Base-by-base conservation (phyloP, 2,113 vertebrate genomes). In the Prochilodus magdalenae region DNA sequence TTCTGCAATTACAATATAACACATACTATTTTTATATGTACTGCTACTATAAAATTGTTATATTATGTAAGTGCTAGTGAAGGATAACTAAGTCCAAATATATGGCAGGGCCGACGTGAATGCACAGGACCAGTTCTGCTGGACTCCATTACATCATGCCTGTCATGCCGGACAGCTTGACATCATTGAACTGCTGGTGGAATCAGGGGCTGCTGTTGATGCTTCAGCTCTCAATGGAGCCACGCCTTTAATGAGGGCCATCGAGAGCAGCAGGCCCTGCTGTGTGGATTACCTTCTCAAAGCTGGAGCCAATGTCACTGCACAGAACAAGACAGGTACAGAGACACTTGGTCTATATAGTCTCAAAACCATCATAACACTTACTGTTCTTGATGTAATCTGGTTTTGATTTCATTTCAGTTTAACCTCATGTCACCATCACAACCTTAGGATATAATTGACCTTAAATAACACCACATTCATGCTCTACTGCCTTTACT, bases 71-170 rank as follows among this genome's bases (percentile, higher is more conserved):
- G 2, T 66, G 4, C 18, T 29, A 15, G 5, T 30, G 30, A 30
- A 22, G 16, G 1, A 66, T 63, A 20, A 22, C 20, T 2, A 27
- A 40, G 26, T 80, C 0, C 30, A 73, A 27, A 7, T 53, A 0
- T 65, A 24, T 73, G 40, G 10, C 84, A 86, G 84, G 73, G 84
- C 84, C 49, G 84, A 86, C 10, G 49, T 83, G 26, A 86, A 83
- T 0, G 77, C 89, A 12, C 88, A 88, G 18, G 98, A 99, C 87
- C 97, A 98, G 92, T 97, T 98, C 89, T 75, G 92, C 82, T 99
- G 98, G 98, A 98, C 96, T 5, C 94, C 98, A 0, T 95, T 99
- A n/a, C 98, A 99, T 76, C 96, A 98, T 0, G 98, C 98, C 0
- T 97, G 96, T 83, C 94, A 96, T 0, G 93, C 95, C 0, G 98